Percentiles rank a stretch among this genome's conserved stretches.
These are phyloP conservation scores for Petrophora chlorosata DNA, from an alignment of 2,888 invertebrate species.

Conservation along the genomic window DNA sequence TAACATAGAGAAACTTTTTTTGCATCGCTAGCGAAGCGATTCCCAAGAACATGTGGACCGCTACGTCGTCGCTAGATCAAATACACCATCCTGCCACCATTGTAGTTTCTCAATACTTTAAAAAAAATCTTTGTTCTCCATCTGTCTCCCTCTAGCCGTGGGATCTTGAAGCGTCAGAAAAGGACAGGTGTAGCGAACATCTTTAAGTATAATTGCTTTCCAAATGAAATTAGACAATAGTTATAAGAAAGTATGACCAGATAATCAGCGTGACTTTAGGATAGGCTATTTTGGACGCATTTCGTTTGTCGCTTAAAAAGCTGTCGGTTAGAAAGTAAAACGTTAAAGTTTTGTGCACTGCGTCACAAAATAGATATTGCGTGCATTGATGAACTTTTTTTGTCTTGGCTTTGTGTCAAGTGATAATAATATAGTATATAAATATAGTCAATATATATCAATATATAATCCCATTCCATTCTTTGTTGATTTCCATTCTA, in stretches of 20 bases:
- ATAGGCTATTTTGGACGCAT: conserved; percentile 36
- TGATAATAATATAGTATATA: no score
- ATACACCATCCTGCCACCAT: conserved; percentile 80
- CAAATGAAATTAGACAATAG: conserved; percentile 74
- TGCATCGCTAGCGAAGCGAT: conserved; percentile 78
- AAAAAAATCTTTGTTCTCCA: conserved; percentile 63
- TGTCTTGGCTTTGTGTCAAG: no score
- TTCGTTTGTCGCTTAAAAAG: neutral
- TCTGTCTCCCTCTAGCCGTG: conserved; percentile 58
- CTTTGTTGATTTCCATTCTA: no score
- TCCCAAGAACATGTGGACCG: conserved; percentile 82
- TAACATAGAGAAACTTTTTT: conserved; percentile 67
- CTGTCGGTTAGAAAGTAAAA: no score
- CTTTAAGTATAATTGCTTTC: conserved; percentile 68
- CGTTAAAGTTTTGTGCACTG: no score
- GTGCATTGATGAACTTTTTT: no score
- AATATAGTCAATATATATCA: no score
- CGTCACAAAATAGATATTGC: no score
- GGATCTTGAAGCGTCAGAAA: conserved; percentile 41
- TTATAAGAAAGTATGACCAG: conserved; percentile 48
- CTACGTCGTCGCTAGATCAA: conserved; percentile 78
- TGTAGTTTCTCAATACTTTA: conserved; percentile 76
- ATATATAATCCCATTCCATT: no score
- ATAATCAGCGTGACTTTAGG: conserved; percentile 22
- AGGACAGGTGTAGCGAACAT: conserved; percentile 52